phyloP scores from a whole-genome alignment of 2,888 invertebrate species.

The Apamea anceps region DNA sequence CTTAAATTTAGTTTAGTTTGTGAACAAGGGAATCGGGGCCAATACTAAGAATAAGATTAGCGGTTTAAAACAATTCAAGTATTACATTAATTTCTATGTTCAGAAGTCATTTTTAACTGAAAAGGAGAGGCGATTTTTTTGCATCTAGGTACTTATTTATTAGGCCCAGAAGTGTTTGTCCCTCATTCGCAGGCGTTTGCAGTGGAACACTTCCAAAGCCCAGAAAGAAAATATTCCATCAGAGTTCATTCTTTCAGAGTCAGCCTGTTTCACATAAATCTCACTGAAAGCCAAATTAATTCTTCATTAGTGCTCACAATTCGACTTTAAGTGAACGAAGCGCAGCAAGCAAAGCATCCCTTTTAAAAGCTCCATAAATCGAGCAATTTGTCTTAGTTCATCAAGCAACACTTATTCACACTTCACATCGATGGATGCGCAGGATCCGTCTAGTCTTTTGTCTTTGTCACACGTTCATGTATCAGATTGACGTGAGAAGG shows the following conservation, averaged over 20 bases:
- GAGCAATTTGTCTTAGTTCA: slow-evolving; percentile 59
- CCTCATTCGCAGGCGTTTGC: background rate
- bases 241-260: background rate
- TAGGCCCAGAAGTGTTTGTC: no score
- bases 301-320: slow-evolving; percentile 33
- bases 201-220: background rate
- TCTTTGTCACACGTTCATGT: slow-evolving; percentile 41
- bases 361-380: slow-evolving; percentile 40
- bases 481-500: slow-evolving; percentile 33
- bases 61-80: background rate
- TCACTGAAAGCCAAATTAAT: slow-evolving; percentile 23
- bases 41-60: background rate
- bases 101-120: background rate
- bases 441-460: slow-evolving; percentile 10
- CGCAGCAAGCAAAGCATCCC: slow-evolving; percentile 28
- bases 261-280: slow-evolving; percentile 34
- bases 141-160: background rate
- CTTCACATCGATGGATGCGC: slow-evolving; percentile 28
- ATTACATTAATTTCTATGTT: no score
- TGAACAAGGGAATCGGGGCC: no score
- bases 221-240: background rate
- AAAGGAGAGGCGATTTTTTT: background rate
- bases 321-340: slow-evolving; percentile 31
- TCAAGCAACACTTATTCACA: slow-evolving; percentile 52
- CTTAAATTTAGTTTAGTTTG: no score